Evolutionary conservation across 1,140 invertebrate species (phyloP).

Genomic region (Drosophila obscura): DNA sequence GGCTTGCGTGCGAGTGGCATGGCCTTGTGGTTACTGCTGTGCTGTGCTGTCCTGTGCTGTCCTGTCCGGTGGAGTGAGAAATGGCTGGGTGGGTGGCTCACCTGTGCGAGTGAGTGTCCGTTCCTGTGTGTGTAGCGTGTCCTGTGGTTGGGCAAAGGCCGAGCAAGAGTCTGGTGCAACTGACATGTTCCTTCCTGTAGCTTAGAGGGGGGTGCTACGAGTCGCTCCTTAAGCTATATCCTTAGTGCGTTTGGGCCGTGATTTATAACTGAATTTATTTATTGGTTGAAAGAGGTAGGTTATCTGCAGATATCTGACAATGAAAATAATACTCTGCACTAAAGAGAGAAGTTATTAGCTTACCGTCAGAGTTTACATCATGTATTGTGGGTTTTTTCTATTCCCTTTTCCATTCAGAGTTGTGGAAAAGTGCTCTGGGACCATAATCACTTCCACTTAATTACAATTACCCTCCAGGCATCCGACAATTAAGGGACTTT

Average conservation of each 20-base stretch:
- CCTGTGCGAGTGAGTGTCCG: background rate
- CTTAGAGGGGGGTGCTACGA: background rate
- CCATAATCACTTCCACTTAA: slow-evolving; percentile 57
- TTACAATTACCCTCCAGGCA: slow-evolving; percentile 51
- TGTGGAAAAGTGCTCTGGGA: background rate
- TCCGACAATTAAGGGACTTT: slow-evolving; percentile 48
- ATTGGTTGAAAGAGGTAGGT: too few species aligned
- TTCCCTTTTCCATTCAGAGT: too few species aligned
- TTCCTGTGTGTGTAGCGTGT: too few species aligned
- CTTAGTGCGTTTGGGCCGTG: too few species aligned
- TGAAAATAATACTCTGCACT: too few species aligned
- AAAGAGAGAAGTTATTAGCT: too few species aligned
- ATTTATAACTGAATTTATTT: too few species aligned
- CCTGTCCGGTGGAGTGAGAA: background rate
- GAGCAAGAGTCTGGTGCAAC: slow-evolving; percentile 6
- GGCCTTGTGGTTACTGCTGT: slow-evolving; percentile 24
- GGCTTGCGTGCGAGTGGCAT: slow-evolving; percentile 29
- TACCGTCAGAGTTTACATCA: too few species aligned
- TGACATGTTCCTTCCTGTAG: slow-evolving; percentile 32
- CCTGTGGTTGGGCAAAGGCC: slow-evolving; percentile 2
- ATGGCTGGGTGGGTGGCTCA: background rate
- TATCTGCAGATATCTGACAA: too few species aligned
- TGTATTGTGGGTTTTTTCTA: too few species aligned
- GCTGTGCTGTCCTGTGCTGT: too few species aligned
- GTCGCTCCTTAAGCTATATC: background rate